Base-by-base conservation (phyloP, 2,888 invertebrate species). In the Drosophila engyochracea region DNA sequence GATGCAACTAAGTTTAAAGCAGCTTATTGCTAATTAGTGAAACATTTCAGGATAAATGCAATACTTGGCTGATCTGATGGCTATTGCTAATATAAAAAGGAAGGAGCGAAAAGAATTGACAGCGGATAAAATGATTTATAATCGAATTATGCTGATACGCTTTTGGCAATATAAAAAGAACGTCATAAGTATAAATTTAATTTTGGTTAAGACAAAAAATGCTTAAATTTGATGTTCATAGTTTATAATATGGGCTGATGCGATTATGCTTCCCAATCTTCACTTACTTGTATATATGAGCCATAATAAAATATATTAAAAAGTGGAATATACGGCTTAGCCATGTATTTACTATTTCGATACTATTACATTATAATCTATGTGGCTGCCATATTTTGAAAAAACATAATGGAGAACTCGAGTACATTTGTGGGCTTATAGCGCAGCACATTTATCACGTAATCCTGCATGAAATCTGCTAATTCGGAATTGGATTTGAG, bases 381-480 rank as follows among this genome's bases (percentile, higher is more conserved):
- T 10, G 6, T 16, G 16, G 1, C 5, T 7, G 71, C 53, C 89
- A 89, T 78, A 52, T 91, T 91, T 57, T 92, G 91, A 60, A 92
- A 92, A 67, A 88, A 92, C 78, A 81, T 86, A 1, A 91, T 82
- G 7, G 91, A 87, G 57, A 92, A 93, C 59, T 91, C 89, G 5
- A 92, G 70, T 10, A 92, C 83, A 68, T 89, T 89, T 22, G 53
- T 59, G 25, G 93, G 93, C 59, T 92, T 93, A 16, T 89, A 91
- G 49, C 91, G 90, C 7, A 93, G 68, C 41, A 92, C 67, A 70
- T 83, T 86, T 4, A 90, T 47, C 14, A 93, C 81, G 47, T 83
- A 93, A 53, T 93, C 93, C 64, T 92, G 89, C 59, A 93, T 76
- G 5, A 90, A 86, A 39, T 91, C 92, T 0, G 89, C 78, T 35